Conservation (phyloP, 30 jellyfish, hydroid and myxozoan genomes). For the Aurelia coerulea region DNA sequence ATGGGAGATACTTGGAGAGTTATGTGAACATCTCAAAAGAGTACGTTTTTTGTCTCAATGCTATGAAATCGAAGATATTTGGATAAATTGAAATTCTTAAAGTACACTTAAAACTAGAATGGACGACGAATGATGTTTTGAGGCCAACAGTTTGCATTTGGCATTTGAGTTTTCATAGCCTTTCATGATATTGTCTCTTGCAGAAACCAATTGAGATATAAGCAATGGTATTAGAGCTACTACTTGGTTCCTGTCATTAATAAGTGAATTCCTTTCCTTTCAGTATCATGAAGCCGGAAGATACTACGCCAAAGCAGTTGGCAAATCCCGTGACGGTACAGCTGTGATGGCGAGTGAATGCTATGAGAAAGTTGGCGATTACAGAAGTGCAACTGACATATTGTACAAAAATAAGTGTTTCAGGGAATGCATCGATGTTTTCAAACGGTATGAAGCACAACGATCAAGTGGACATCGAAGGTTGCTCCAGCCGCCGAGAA, state of each 20-base stretch:
- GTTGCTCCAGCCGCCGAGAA: conserved; percentile 59
- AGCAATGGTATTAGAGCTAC: no score
- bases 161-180: no score
- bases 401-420: conserved; percentile 34
- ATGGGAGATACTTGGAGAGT: conserved; percentile 66
- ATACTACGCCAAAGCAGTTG: conserved; percentile 42
- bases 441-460: conserved; percentile 24
- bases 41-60: no score
- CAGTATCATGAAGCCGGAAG: conserved; percentile 71
- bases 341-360: conserved; percentile 48
- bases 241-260: neutral
- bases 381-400: conserved; percentile 62
- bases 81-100: no score
- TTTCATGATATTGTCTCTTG: no score
- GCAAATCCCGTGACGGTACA: neutral
- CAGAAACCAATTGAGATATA: no score
- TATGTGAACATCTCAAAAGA: conserved; percentile 21
- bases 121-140: no score
- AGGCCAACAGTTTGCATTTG: no score
- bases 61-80: no score
- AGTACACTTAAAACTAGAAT: no score
- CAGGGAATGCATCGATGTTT: conserved; percentile 30
- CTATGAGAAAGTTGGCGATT: conserved; percentile 40
- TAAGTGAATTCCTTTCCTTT: conserved; percentile 1
- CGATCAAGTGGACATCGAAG: neutral